These are phyloP conservation scores for Macroteleia sp. DNA, from an alignment of 2,888 invertebrate species.

Conservation along the genomic window DNA sequence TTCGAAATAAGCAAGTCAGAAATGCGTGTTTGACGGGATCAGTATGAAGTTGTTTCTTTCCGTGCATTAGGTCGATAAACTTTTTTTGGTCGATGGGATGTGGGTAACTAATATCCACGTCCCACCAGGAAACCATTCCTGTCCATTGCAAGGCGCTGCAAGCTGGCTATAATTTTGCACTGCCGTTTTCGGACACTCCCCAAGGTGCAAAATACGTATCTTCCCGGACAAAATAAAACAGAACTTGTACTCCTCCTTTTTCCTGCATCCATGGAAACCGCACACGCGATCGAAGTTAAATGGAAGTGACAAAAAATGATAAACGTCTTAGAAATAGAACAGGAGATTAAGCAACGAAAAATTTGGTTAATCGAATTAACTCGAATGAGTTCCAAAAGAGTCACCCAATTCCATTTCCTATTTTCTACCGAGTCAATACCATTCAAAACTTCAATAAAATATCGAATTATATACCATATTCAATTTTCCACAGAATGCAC, in stretches of 20 bases:
- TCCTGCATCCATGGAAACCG: conserved; percentile 10
- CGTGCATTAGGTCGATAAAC: conserved; percentile 50
- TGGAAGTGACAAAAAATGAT: conserved; percentile 26
- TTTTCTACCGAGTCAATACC: conserved; percentile 39
- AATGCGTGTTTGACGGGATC: conserved; percentile 8
- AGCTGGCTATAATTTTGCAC: conserved; percentile 49
- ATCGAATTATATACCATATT: conserved; percentile 55
- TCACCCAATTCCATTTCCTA: neutral
- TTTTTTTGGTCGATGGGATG: conserved; percentile 25
- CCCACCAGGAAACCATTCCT: conserved; percentile 52
- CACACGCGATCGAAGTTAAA: conserved; percentile 40
- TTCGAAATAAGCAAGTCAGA: neutral
- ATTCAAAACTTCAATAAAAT: conserved; percentile 48
- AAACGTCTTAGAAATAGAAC: neutral
- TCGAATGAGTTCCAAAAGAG: neutral
- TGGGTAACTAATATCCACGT: conserved; percentile 42
- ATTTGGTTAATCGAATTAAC: conserved; percentile 8
- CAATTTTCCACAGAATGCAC: conserved; percentile 60
- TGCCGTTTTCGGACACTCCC: conserved; percentile 45
- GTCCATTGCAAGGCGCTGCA: conserved; percentile 39
- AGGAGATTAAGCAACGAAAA: neutral
- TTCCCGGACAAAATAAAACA: conserved; percentile 25
- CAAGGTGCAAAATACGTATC: conserved; percentile 49
- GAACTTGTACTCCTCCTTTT: neutral
- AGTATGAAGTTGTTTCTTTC: conserved; percentile 48